phyloP scores from a whole-genome alignment of 2,113 vertebrate species.

The Prinia subflava region DNA sequence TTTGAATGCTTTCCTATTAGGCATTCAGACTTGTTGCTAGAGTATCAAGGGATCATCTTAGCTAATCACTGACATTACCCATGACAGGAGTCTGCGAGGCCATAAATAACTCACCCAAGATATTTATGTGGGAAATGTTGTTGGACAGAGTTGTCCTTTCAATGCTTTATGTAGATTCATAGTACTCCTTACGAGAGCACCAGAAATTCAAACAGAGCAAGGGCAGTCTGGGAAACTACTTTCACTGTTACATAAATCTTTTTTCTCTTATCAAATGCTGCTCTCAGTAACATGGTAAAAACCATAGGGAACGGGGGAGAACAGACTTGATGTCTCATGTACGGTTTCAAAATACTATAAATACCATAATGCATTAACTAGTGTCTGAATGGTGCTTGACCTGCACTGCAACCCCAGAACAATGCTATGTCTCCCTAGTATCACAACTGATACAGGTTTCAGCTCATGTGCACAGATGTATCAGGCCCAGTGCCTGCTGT shows the following conservation, averaged over 20 bases:
- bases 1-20: conserved; percentile 41
- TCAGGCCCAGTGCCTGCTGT: neutral
- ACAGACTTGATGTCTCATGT: neutral
- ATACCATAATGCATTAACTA: neutral
- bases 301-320: neutral
- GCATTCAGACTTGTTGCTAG: neutral
- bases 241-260: neutral
- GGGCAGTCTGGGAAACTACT: neutral
- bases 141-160: neutral
- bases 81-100: neutral
- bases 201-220: neutral
- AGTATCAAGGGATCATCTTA: neutral
- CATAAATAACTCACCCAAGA: neutral
- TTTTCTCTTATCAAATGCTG: neutral
- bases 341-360: neutral
- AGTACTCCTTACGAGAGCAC: neutral
- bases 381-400: neutral
- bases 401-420: neutral
- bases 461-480: neutral
- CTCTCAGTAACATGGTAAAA: neutral
- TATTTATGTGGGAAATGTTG: neutral
- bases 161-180: neutral
- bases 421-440: neutral
- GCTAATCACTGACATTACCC: conserved; percentile 11
- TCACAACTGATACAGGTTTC: neutral